Base-by-base conservation (phyloP, 2,888 invertebrate genomes). In the Lymantria dispar region DNA sequence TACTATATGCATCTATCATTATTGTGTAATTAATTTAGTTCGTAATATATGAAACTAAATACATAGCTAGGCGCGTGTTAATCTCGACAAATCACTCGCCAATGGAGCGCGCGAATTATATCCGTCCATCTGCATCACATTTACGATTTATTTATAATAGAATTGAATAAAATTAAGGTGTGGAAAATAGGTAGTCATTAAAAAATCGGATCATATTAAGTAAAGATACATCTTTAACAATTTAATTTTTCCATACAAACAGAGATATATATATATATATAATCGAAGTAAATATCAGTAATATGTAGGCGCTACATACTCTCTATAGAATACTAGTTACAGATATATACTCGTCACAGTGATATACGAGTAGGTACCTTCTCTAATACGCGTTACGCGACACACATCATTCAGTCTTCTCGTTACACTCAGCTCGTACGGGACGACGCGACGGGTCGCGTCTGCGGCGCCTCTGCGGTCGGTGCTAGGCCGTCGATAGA, bases 371-470 rank as follows among this genome's bases (percentile, higher is more conserved):
- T 22, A 22, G 22, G 22, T 22, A 22, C 22, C 22, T 22, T 22
- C 33, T 52, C 44, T 42, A 51, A 46, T 65, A 72, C 70, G 62
- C 67, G 62, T 67, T 56, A 57, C 74, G 70, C 73, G 68, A 78
- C 72, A 40, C 40, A 77, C 63, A 74, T 78, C 83, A 80, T 78
- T 85, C 85, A 85, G 84, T 85, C 85, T 85, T 85, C 82, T 85
- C 79, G 83, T 84, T 82, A 62, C 82, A 77, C 81, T 73, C 85
- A 72, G 81, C 80, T 78, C 80, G 70, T 75, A 64, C 75, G 58
- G 60, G 71, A 72, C 69, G 60, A 67, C 60, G 59, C 22, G 30
- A 10, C 22, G 13, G 11, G n/a, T n/a, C n/a, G n/a, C 5, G 11
- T 14, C 22, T n/a, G 9, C 22, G 11, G 41, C 15, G n/a, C n/a